phyloP scores from a whole-genome alignment of 2,888 invertebrate genomes.

The Trimorus sp. region DNA sequence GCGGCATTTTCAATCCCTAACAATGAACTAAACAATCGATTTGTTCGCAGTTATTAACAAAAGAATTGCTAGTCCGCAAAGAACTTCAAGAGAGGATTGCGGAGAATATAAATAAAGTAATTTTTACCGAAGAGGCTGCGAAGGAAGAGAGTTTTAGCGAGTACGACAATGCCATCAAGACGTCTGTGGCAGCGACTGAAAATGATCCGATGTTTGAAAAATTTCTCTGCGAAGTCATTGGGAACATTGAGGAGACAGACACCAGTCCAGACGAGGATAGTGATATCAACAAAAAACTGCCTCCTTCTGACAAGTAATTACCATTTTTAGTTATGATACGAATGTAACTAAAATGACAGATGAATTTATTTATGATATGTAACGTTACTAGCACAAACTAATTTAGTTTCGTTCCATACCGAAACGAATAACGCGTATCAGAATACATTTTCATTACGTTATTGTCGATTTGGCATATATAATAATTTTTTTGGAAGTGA shows the following conservation, averaged over 20 bases:
- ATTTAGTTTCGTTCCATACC: no score
- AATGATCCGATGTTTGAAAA: slow-evolving; percentile 83
- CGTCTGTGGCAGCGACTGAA: slow-evolving; percentile 82
- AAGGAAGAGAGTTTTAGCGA: slow-evolving; percentile 71
- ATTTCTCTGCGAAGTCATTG: slow-evolving; percentile 82
- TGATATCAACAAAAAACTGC: slow-evolving; percentile 60
- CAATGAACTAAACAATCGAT: neutral
- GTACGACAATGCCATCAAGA: slow-evolving; percentile 82
- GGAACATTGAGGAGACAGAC: slow-evolving; percentile 70
- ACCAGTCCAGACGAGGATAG: slow-evolving; percentile 75
- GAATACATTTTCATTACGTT: no score
- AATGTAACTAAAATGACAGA: no score
- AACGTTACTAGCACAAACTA: no score
- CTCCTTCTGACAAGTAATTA: slow-evolving; percentile 22
- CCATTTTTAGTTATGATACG: neutral
- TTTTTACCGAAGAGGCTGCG: slow-evolving; percentile 13
- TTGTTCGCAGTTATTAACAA: slow-evolving; percentile 79
- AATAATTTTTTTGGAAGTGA: no score
- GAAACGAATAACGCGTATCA: no score
- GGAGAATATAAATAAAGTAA: slow-evolving; percentile 82
- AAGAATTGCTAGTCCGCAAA: slow-evolving; percentile 82
- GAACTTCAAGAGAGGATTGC: slow-evolving; percentile 83
- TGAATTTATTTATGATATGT: no score
- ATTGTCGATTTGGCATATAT: no score
- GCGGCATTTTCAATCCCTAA: no score